These are phyloP conservation scores for Catocala sponsa DNA, from an alignment of 2,888 invertebrate genomes.

Conservation along the genomic window DNA sequence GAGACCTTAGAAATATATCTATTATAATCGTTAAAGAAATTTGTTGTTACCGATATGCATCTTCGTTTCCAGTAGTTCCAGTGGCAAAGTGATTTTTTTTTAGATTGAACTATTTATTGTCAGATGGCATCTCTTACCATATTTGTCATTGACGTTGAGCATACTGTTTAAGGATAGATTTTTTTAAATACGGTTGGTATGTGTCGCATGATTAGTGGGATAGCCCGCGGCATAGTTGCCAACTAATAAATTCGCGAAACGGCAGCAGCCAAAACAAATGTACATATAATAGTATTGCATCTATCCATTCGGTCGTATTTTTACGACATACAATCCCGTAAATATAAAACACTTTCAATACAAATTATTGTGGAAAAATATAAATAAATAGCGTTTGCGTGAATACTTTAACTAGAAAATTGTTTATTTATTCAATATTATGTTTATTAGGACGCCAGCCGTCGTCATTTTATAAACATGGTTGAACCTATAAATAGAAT, in stretches of 20 bases:
- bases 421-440: background rate
- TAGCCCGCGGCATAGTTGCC: constrained; percentile 27
- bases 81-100: constrained; percentile 29
- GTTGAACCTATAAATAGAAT: too few relatives aligned
- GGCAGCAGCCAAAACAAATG: constrained; percentile 30
- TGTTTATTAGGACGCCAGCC: too few relatives aligned
- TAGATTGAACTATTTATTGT: constrained; percentile 11
- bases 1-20: background rate
- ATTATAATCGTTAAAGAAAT: constrained; percentile 23
- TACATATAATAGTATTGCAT: constrained; percentile 11
- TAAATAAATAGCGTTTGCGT: constrained; percentile 6
- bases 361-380: constrained; percentile 15
- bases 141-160: constrained; percentile 11
- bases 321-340: constrained; percentile 24
- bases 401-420: constrained; percentile 6
- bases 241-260: constrained; percentile 30
- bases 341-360: constrained; percentile 14
- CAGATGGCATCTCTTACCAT: constrained; percentile 27
- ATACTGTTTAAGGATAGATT: constrained; percentile 11
- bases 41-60: constrained; percentile 39
- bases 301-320: constrained; percentile 15
- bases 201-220: constrained; percentile 23
- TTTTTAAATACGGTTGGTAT: constrained; percentile 18
- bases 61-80: constrained; percentile 19
- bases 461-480: too few relatives aligned